A percentile compares a stretch with the other conserved stretches of the same genome.
phyloP scores from a whole-genome alignment of 2,888 invertebrate species.

The Drosophila emarginata region DNA sequence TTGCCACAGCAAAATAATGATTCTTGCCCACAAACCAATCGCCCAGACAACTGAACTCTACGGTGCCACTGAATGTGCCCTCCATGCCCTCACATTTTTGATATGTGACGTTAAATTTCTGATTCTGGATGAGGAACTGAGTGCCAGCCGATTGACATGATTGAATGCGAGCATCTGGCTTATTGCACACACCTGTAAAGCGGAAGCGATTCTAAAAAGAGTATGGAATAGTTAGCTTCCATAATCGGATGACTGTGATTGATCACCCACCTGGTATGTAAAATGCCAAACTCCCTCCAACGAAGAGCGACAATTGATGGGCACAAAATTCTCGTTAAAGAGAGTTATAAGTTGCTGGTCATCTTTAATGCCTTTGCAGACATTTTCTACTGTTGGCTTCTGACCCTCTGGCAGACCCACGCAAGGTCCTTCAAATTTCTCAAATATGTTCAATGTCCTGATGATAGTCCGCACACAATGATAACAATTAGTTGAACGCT shows the following conservation, averaged over 20 bases:
- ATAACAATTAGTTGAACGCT: slow-evolving; percentile 86
- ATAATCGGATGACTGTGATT: not conserved
- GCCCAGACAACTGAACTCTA: slow-evolving; percentile 95
- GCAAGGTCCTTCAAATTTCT: slow-evolving; percentile 94
- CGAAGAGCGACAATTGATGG: slow-evolving; percentile 95
- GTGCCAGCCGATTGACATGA: slow-evolving; percentile 98
- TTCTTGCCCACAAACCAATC: slow-evolving; percentile 98
- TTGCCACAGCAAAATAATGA: slow-evolving; percentile 98
- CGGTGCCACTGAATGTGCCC: slow-evolving; percentile 94
- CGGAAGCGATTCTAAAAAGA: slow-evolving; percentile 88
- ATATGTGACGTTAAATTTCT: slow-evolving; percentile 97
- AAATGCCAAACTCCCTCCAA: slow-evolving; percentile 98
- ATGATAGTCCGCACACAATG: slow-evolving; percentile 93
- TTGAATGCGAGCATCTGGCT: slow-evolving; percentile 93
- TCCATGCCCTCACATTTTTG: slow-evolving; percentile 94
- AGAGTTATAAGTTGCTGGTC: slow-evolving; percentile 92
- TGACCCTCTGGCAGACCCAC: slow-evolving; percentile 86
- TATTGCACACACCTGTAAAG: slow-evolving; percentile 95
- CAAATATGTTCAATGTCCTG: slow-evolving; percentile 93
- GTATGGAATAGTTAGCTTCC: slow-evolving; percentile 16
- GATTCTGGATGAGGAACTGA: slow-evolving; percentile 97
- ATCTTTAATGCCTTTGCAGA: slow-evolving; percentile 89
- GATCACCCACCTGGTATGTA: slow-evolving; percentile 87
- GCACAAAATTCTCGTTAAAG: slow-evolving; percentile 94
- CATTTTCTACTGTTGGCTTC: slow-evolving; percentile 88